Conservation (phyloP, 2,797 vertebrate species). For the Cyclopterus lumpus region DNA sequence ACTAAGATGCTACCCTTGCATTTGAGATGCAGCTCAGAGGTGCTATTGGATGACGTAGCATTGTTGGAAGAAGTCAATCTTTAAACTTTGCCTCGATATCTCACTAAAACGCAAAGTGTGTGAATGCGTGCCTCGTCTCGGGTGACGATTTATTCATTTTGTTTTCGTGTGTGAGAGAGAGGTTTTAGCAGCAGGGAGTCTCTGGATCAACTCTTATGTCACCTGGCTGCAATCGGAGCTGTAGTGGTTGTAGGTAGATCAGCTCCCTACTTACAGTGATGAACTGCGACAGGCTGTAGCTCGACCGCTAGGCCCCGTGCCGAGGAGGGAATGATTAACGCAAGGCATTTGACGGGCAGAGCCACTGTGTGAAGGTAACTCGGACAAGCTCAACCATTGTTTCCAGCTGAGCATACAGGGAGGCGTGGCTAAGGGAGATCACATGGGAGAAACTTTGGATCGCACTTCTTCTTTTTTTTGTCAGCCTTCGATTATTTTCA, state of each 20-base stretch:
- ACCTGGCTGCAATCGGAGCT: constrained; percentile 25
- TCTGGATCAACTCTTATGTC: constrained; percentile 46
- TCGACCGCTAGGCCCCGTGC: background rate
- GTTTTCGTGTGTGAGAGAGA: constrained; percentile 15
- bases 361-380: background rate
- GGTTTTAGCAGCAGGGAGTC: constrained; percentile 38
- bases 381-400: background rate
- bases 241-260: constrained; percentile 46
- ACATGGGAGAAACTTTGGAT: background rate
- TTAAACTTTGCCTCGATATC: constrained; percentile 18
- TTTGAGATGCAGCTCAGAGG: background rate
- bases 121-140: background rate
- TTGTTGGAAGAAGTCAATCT: background rate
- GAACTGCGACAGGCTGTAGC: constrained; percentile 57
- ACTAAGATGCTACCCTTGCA: background rate
- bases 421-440: background rate
- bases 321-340: constrained; percentile 13
- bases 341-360: background rate
- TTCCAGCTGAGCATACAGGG: background rate
- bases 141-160: background rate
- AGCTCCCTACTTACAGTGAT: constrained; percentile 64
- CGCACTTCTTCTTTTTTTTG: background rate
- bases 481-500: background rate
- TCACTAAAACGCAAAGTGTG: background rate
- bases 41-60: background rate